Evolutionary conservation across 2,888 invertebrate genomes (phyloP), one percentile per base, ranked within the genome.

Genomic region (Epinotia bilunana): DNA sequence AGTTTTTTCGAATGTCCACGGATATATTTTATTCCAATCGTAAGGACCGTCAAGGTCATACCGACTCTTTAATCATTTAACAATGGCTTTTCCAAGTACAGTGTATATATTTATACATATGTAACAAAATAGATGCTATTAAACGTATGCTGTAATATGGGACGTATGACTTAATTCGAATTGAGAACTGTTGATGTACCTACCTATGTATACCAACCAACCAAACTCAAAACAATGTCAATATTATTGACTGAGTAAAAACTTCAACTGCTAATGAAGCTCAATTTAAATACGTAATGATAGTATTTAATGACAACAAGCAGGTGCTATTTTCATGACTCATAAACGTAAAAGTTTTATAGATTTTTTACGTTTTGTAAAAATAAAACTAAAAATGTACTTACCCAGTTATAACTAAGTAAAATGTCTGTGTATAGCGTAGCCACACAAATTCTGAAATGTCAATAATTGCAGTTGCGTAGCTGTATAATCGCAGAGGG

Each of bases 401-500:
- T 28, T 28, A 28, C 16, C 1, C 16, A 6, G 11, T 33, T 4
- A 5, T 49, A 53, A 28, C 0, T n/a, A 53, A 16, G n/a, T 28
- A 23, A 49, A 28, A 28, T 1, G 9, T 7, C 23, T 55, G 33
- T n/a, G n/a, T 55, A 67, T 18, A 18, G 33, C 11, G 53, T 55
- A 33, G 33, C 13, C 5, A 60, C 18, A 64, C 61, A 16, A 18
- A 12, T 49, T 13, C n/a, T n/a, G 46, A 46, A n/a, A 60, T 11
- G 60, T 60, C 5, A n/a, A 58, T 69, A 58, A 60, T 60, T 46
- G 46, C n/a, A 23, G 11, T 46, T 58, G 57, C 67, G 33, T 39
- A 58, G 43, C 68, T 20, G 58, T 43, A 68, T 58, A 43, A 57
- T 33, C 11, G 57, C 16, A 60, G 61, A 58, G 28, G 60, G 23